phyloP scores from a whole-genome alignment of 2,113 vertebrate species.

The Grus americana region DNA sequence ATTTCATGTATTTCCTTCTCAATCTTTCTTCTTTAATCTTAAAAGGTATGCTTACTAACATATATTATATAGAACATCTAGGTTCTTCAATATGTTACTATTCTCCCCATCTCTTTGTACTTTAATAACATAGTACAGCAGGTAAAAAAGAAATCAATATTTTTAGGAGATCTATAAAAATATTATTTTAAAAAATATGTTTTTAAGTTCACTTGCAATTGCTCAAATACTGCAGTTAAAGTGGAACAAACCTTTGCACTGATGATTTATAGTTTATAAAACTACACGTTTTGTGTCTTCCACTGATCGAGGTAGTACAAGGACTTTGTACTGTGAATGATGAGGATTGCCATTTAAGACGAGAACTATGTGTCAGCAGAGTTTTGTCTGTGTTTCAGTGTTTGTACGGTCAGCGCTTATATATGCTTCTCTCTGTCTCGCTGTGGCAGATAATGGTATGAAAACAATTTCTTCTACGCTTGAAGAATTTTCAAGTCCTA shows the following conservation, averaged over 20 bases:
- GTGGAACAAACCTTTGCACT: not conserved
- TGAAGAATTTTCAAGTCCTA: not conserved
- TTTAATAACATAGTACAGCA: not conserved
- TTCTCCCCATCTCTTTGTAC: not conserved
- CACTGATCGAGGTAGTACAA: not conserved
- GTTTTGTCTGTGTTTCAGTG: not conserved
- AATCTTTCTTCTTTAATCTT: not conserved
- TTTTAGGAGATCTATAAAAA: not conserved
- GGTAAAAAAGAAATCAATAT: not conserved
- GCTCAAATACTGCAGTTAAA: not conserved
- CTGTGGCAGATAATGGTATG: not conserved
- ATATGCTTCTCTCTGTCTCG: not conserved
- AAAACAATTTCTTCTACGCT: not conserved
- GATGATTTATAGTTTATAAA: not conserved
- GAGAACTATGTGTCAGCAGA: not conserved
- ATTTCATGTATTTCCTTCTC: not conserved
- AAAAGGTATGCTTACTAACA: not conserved
- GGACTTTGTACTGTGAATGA: not conserved
- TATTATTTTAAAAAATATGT: rapidly evolving
- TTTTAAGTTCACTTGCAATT: not conserved
- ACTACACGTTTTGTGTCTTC: not conserved
- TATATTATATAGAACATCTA: not conserved
- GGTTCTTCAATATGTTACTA: not conserved
- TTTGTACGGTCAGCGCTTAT: not conserved
- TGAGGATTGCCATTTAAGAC: not conserved